Evolutionary conservation across 2,113 vertebrate species (phyloP), one percentile per base, ranked within the genome.

Genomic region (Phylloscopus trochiloides): DNA sequence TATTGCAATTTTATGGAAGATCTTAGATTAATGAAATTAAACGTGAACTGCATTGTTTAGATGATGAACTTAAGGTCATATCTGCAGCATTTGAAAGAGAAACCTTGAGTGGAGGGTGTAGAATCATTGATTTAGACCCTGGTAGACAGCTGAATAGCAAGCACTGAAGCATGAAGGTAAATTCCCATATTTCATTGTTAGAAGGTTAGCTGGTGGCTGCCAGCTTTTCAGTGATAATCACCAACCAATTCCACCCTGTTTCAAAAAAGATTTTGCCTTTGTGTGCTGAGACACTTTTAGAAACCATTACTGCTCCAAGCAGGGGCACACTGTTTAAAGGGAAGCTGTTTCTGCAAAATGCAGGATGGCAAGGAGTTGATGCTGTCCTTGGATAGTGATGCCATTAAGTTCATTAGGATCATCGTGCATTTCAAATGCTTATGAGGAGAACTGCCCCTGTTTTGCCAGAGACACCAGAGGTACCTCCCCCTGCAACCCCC

Each of bases 181-280:
- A 99, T 99, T 99, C 98, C 98, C 98, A 99, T 99, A 99, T 99
- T 99, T 99, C 99, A 99, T 98, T 98, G 98, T 98, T 98, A 97
- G 99, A 99, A 99, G 99, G 99, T 98, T 98, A 98, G 98, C 97
- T 71, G 94, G 97, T 98, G 98, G 98, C 98, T 95, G 96, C 97
- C 98, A 96, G 97, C 96, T 98, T 97, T 97, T 97, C 97, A 97
- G 97, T 98, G 98, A 98, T 98, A 98, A 98, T 98, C 96, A 97
- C 98, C 97, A 98, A 98, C 98, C 98, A 98, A 98, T 99, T 98
- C 98, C 98, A 98, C 98, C 97, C 97, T 92, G 97, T 98, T 98
- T 98, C 94, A 96, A 97, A 88, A 97, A 93, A 86, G 61, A 94
- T 85, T 88, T 95, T 83, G 96, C 96, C 75, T 96, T 93, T 97